A percentile compares a stretch with the other conserved stretches of the same genome.
These are phyloP conservation scores for Crioceris asparagi DNA, from an alignment of 2,888 invertebrate genomes.

Conservation along the genomic window DNA sequence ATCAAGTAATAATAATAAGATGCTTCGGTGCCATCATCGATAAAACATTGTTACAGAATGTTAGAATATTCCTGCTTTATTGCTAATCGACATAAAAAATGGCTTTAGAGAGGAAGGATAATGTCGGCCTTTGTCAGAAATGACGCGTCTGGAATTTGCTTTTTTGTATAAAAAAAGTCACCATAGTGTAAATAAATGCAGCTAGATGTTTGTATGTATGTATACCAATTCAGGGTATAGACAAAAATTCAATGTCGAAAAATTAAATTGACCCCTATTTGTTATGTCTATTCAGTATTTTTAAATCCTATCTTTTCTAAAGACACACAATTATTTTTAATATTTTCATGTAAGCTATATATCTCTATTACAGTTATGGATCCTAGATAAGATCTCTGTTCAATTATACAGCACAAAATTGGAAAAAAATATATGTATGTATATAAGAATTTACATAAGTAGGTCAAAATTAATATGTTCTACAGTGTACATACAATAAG, in stretches of 20 bases:
- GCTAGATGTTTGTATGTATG: constrained; percentile 11
- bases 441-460: constrained; percentile 11
- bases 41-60: no score
- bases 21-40: no score
- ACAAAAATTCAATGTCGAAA: no score
- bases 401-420: constrained; percentile 4
- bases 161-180: no score
- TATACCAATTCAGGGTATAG: constrained; percentile 19
- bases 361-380: constrained; percentile 24
- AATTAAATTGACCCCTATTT: constrained; percentile 11
- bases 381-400: no score
- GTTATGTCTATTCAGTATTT: constrained; percentile 14
- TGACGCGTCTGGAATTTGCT: no score
- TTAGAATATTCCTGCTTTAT: no score
- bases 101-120: no score
- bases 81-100: no score
- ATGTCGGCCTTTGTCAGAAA: no score
- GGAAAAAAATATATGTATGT: constrained; percentile 11
- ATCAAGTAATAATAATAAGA: no score
- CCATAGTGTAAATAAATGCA: no score
- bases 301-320: constrained; percentile 24
- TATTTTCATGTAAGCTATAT: constrained; percentile 27
- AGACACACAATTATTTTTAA: constrained; percentile 31
- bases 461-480: constrained; percentile 13
- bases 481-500: constrained; percentile 24